Evolutionary conservation across 2,797 vertebrate species (phyloP), one percentile per base, ranked within the genome.

Genomic region (Remorina albescens): DNA sequence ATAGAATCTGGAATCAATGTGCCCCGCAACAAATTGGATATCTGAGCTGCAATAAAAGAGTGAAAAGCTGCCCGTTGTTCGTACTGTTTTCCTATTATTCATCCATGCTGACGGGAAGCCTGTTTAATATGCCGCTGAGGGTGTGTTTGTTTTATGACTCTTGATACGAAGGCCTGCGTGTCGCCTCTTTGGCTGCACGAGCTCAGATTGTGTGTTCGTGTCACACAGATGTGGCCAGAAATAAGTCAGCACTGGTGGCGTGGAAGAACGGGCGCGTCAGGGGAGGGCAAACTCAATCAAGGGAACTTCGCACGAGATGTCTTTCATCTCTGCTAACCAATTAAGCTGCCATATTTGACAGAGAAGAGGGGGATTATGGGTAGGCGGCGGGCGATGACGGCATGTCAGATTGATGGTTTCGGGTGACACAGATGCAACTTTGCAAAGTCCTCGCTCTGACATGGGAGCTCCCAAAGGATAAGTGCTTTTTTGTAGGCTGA

Each of bases 1-100:
- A 23, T 10, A n/a, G 56, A 81, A 55, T 85, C 76, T 55, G n/a
- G 74, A 73, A 91, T 93, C 88, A 75, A 89, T 87, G 79, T 78
- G 19, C 23, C 28, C 28, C 5, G 21, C 44, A 26, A 74, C 81
- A 86, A 84, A 89, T 88, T 73, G 85, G 74, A 85, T 44, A 71
- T 82, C 76, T 66, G 32, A 72, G 76, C 64, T 68, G 84, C 72
- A 79, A 67, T 80, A 76, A 82, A 23, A 74, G 58, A 68, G 51
- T 1, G 32, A 74, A 46, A 39, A 30, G 25, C 59, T 0, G 68
- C 28, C 47, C 9, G 25, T 83, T 55, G 8, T 26, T 81, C 65
- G 67, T 55, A 15, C 30, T 57, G 39, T 54, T 11, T 41, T 44
- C 18, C 21, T 54, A 18, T 26, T 56, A 60, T 37, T 67, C 53